phyloP scores from a whole-genome alignment of 1,140 invertebrate species.

The Campodea augens region DNA sequence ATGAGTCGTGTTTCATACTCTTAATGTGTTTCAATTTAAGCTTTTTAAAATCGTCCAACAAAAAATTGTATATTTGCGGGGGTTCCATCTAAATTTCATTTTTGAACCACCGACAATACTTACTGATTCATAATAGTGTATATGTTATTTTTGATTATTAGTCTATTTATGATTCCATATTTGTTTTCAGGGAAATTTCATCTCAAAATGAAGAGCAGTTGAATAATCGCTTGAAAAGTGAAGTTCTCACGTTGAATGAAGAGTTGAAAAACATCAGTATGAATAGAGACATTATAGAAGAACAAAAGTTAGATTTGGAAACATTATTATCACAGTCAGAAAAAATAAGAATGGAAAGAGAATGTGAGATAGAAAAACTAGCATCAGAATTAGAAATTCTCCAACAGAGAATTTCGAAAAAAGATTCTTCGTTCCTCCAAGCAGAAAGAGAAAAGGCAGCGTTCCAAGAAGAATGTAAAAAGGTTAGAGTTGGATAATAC shows the following conservation, averaged over 20 bases:
- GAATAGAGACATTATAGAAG: conserved; percentile 50
- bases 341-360: conserved; percentile 29
- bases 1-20: too few species aligned
- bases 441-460: background rate
- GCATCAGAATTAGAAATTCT: conserved; percentile 10
- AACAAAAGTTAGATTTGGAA: conserved; percentile 55
- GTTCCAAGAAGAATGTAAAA: background rate
- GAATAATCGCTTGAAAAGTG: conserved; percentile 49
- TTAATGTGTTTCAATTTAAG: too few species aligned
- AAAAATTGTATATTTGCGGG: too few species aligned
- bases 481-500: too few species aligned
- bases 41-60: too few species aligned
- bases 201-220: conserved; percentile 49
- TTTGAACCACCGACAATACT: too few species aligned
- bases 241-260: conserved; percentile 46
- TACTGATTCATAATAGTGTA: conserved; percentile 5
- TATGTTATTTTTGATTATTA: conserved; percentile 2
- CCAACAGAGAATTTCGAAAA: conserved; percentile 9
- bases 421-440: background rate
- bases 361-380: conserved; percentile 12
- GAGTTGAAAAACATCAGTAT: conserved; percentile 51
- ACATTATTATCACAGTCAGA: conserved; percentile 47
- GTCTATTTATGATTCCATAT: conserved; percentile 2
- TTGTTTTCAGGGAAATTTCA: conserved; percentile 24
- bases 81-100: too few species aligned